Evolutionary conservation across 2,797 vertebrate species (phyloP), one percentile per base, ranked within the genome.

Genomic region (Gymnopithys bicolor): DNA sequence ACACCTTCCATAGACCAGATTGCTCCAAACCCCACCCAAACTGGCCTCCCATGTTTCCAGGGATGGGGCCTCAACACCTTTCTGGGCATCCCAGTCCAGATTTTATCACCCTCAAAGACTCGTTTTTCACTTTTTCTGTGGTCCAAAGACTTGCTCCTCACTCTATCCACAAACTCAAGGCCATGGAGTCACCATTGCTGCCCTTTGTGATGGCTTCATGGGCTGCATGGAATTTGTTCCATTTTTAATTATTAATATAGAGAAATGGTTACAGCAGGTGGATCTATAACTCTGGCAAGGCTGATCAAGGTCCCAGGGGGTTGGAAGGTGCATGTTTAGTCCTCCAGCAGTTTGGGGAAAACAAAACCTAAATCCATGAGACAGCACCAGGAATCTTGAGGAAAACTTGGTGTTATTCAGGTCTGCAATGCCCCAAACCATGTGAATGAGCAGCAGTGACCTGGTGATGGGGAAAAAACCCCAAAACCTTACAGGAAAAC

Each of bases 391-490:
- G 46, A 82, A 76, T 55, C 51, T 52, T 27, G 32, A 67, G 25
- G 35, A 92, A 73, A 94, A 39, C 68, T 74, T 56, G 11, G 19
- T 56, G 17, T 71, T 89, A 33, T 33, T 33, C 25, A 71, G 46
- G 25, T 14, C 53, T 68, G 32, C 84, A 96, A 37, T 62, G 49
- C 79, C 69, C 79, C 76, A 74, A 83, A 80, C 73, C 58, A 71
- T 46, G 79, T 93, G 82, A 95, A n/a, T n/a, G 64, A 95, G 58
- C 37, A 88, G 66, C 73, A 84, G 9, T 66, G 80, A 84, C 62
- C 75, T 77, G 71, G 46, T 64, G 86, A 43, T 46, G 3, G 21
- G 15, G 0, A 22, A 58, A 56, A 62, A 49, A 23, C 35, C 35
- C 35, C 35, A 76, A 67, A 58, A n/a, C 66, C 16, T 25, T 33